Percentiles rank a stretch among this genome's conserved stretches.
These are phyloP conservation scores for Prosopocoilus inquinatus DNA, from an alignment of 2,888 invertebrate genomes.

Conservation along the genomic window DNA sequence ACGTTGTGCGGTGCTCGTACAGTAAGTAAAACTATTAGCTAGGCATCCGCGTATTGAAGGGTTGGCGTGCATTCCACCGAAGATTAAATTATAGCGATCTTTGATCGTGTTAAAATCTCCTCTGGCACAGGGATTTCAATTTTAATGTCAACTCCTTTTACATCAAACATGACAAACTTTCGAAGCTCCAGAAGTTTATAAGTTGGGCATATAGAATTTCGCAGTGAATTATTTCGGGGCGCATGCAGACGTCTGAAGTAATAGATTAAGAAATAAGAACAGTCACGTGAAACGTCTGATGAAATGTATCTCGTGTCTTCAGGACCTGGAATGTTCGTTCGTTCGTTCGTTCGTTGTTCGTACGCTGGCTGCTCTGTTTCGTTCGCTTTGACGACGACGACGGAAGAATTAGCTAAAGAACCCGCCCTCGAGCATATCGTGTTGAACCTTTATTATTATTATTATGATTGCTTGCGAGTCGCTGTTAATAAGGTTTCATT, in stretches of 20 bases:
- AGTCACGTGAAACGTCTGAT: conserved; percentile 43
- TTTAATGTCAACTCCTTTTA: conserved; percentile 53
- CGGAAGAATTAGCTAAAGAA: too few relatives aligned
- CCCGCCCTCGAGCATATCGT: too few relatives aligned
- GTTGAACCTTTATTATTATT: too few relatives aligned
- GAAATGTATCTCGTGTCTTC: conserved; percentile 35
- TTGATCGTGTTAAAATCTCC: conserved; percentile 50
- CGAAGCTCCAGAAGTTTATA: conserved; percentile 42
- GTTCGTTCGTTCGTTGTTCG: not conserved
- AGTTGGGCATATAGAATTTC: conserved; percentile 51
- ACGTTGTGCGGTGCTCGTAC: not conserved
- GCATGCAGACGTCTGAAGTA: conserved; percentile 46
- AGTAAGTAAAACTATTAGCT: conserved; percentile 18
- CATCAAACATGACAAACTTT: conserved; percentile 51
- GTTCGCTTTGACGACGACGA: too few relatives aligned
- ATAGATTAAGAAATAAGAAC: conserved; percentile 45
- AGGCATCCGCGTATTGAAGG: conserved; percentile 17
- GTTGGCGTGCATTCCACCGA: conserved; percentile 21
- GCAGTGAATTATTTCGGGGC: conserved; percentile 47
- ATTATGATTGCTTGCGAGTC: too few relatives aligned
- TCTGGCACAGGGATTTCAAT: conserved; percentile 47
- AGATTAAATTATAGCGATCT: conserved; percentile 44
- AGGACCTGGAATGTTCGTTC: conserved; percentile 2
- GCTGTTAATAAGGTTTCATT: too few relatives aligned
- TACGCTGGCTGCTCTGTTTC: too few relatives aligned